Evolutionary conservation across 1,140 invertebrate species (phyloP).

Genomic region (Drosophila busckii): DNA sequence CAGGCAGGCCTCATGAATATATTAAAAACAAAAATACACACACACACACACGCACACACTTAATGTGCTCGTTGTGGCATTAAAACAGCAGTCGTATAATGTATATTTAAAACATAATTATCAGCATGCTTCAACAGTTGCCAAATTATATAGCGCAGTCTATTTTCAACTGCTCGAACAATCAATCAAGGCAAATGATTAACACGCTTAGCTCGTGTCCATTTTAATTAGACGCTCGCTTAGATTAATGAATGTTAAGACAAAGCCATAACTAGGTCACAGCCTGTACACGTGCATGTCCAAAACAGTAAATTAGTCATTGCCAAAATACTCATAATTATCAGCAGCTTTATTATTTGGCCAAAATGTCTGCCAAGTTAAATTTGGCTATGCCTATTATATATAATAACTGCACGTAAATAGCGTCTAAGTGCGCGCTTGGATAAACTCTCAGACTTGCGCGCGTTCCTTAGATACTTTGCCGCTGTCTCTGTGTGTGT

Average conservation of each 20-base stretch:
- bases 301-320: not conserved
- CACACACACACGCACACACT: too few species aligned
- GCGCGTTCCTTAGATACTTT: not conserved
- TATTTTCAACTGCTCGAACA: conserved; percentile 38
- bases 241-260: conserved; percentile 26
- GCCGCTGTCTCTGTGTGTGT: conserved; percentile 9
- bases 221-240: conserved; percentile 50
- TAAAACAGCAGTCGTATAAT: conserved; percentile 9
- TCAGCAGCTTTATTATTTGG: too few species aligned
- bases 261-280: conserved; percentile 37
- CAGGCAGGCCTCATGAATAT: conserved; percentile 50
- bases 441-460: conserved; percentile 44
- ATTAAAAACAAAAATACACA: conserved; percentile 64
- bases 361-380: too few species aligned
- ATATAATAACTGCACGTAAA: conserved; percentile 60
- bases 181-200: conserved; percentile 65
- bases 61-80: conserved; percentile 10
- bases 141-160: too few species aligned
- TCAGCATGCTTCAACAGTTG: too few species aligned
- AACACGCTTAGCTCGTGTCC: conserved; percentile 58
- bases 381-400: conserved; percentile 24
- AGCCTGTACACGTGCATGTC: conserved; percentile 36
- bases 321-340: conserved; percentile 21
- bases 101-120: conserved; percentile 14
- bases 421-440: conserved; percentile 59